Base-by-base conservation (phyloP, 2,888 invertebrate species). In the Morpho achilles region DNA sequence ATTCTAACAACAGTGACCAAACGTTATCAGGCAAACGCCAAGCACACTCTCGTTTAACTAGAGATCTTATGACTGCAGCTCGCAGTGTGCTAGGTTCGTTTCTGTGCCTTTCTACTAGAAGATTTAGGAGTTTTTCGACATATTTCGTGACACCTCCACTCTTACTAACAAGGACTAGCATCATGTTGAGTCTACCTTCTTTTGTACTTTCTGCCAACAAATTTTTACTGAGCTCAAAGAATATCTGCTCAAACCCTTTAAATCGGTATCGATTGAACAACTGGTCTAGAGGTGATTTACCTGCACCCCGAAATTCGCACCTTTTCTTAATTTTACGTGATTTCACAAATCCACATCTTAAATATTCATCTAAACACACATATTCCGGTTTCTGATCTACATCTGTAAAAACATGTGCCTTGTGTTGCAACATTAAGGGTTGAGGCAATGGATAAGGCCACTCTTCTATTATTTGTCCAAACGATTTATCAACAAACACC, bases 121-220 rank as follows among this genome's bases (percentile, higher is more conserved):
- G 65, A 45, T 72, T 68, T 46, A 86, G 58, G 16, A 87, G 61
- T 32, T 72, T 67, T 4, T 73, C 70, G 1, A 84, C 65, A 47
- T 73, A 69, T 2, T 75, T 75, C 7, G 62, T 63, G 32, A 74
- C 70, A 0, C 81, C 79, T 3, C 83, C 85, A 32, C 71, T 81
- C 60, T 87, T 87, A 61, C 85, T 87, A 0, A 87, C 76, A 39
- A 87, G 70, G 3, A 87, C 84, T 2, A 85, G 67, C 58, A 87
- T 70, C 65, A 87, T 84, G 54, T 74, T 79, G 44, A 82, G 74
- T 9, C 87, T 69, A 22, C 76, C 77, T 46, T 84, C 73, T 0
- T 72, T 60, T 3, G 75, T 71, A 50, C 74, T 76, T 50, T 77
- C 76, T 1, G 73, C 69, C 22, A 62, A 56, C 45, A 87, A 63